phyloP scores from a whole-genome alignment of 2,888 invertebrate genomes.

The Hirtodrosophila histrioides region DNA sequence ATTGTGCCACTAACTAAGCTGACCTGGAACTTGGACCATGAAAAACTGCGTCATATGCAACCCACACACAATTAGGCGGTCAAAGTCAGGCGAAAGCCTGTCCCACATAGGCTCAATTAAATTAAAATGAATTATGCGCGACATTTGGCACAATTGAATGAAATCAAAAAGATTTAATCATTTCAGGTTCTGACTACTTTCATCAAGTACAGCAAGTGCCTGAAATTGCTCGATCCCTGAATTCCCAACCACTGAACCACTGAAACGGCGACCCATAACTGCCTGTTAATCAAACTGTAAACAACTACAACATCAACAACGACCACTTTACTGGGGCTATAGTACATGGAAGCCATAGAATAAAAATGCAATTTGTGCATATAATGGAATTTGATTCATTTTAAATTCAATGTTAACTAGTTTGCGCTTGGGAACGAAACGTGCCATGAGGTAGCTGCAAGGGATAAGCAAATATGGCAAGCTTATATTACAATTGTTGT shows the following conservation, averaged over 20 bases:
- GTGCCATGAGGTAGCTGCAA: neutral
- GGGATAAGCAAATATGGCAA: constrained; percentile 1
- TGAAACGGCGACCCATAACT: constrained; percentile 17
- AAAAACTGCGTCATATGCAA: neutral
- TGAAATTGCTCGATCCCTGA: constrained; percentile 27
- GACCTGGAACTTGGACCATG: constrained; percentile 42
- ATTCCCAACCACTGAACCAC: constrained; percentile 2
- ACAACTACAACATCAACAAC: constrained; percentile 18
- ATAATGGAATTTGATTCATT: constrained; percentile 56
- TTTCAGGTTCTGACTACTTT: constrained; percentile 28
- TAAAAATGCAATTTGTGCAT: constrained; percentile 43
- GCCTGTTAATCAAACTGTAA: constrained; percentile 37
- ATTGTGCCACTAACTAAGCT: constrained; percentile 6
- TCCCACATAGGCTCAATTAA: constrained; percentile 27
- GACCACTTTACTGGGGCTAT: neutral
- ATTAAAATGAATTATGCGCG: constrained; percentile 21
- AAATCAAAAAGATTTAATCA: constrained; percentile 23
- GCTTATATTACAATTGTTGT: constrained; percentile 32
- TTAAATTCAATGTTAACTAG: constrained; percentile 70
- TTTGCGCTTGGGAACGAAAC: constrained; percentile 43
- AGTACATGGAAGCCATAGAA: constrained; percentile 61
- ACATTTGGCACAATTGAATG: constrained; percentile 47
- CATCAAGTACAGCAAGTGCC: constrained; percentile 37
- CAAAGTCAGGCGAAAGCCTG: constrained; percentile 21
- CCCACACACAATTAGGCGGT: constrained; percentile 5